Conservation (phyloP, 2,888 invertebrate species). For the Tineola bisselliella region DNA sequence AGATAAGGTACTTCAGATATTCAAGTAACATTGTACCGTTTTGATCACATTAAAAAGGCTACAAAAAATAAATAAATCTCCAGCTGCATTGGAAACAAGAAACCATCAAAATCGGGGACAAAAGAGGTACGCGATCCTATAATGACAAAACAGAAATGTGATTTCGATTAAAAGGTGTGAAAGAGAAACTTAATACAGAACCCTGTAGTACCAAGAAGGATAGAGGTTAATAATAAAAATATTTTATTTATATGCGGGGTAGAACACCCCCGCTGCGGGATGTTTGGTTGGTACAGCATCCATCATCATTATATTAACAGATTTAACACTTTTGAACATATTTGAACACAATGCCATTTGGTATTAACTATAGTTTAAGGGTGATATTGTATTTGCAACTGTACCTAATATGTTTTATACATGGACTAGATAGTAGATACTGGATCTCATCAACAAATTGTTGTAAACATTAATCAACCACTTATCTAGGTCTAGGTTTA, state of each 20-base stretch:
- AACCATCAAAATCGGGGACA: slow-evolving; percentile 58
- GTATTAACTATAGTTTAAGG: slow-evolving; percentile 26
- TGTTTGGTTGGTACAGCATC: slow-evolving; percentile 60
- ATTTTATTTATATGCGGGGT: slow-evolving; percentile 67
- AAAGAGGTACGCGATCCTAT: slow-evolving; percentile 64
- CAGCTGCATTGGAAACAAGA: slow-evolving; percentile 61
- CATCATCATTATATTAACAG: slow-evolving; percentile 68
- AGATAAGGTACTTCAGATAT: neutral
- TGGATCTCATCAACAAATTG: neutral
- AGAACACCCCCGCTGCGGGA: slow-evolving; percentile 67
- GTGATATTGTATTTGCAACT: neutral
- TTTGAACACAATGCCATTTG: slow-evolving; percentile 49
- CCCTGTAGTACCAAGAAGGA: slow-evolving; percentile 42
- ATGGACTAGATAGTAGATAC: neutral
- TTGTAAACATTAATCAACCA: slow-evolving; percentile 12
- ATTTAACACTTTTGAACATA: slow-evolving; percentile 68
- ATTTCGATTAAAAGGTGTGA: slow-evolving; percentile 63
- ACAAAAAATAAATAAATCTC: slow-evolving; percentile 28
- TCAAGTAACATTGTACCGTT: slow-evolving; percentile 5
- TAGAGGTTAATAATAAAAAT: slow-evolving; percentile 62
- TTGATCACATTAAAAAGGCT: neutral
- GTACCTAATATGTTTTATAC: neutral
- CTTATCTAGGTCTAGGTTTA: slow-evolving; percentile 34
- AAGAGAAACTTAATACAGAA: slow-evolving; percentile 35
- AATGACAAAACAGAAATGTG: slow-evolving; percentile 69